A percentile compares a stretch with the other conserved stretches of the same genome.
phyloP scores from a whole-genome alignment of 1,140 invertebrate species.

The Drosophila ercepeae region DNA sequence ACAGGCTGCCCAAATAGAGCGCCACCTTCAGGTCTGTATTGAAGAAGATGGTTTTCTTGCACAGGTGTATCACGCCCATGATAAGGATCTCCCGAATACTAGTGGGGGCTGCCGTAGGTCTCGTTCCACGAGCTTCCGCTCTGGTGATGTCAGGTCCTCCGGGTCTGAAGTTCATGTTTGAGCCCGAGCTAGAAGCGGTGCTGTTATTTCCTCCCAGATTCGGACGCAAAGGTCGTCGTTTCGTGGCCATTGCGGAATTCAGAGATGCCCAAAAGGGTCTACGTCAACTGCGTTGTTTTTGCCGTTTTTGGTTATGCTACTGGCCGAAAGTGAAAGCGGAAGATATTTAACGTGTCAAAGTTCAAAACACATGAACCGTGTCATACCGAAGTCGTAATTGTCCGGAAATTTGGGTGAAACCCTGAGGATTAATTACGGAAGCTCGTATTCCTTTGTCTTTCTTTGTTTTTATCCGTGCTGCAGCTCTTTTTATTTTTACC shows the following conservation, averaged over 20 bases:
- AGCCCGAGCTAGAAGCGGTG: conserved; percentile 17
- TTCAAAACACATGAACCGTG: conserved; percentile 22
- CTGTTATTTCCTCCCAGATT: conserved; percentile 34
- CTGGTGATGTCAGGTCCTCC: conserved; percentile 71
- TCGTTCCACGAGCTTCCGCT: conserved; percentile 84
- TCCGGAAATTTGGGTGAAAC: conserved; percentile 2
- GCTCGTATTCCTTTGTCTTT: not conserved
- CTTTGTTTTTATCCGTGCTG: conserved; percentile 18
- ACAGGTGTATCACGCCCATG: conserved; percentile 93
- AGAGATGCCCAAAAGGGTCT: conserved; percentile 1
- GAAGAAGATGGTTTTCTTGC: conserved; percentile 93
- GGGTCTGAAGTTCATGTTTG: conserved; percentile 82
- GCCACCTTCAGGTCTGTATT: conserved; percentile 94
- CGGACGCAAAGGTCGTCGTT: conserved; percentile 70
- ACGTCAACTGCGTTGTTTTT: conserved; percentile 34
- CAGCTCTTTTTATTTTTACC: conserved; percentile 22
- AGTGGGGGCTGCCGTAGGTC: conserved; percentile 91
- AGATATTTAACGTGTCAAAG: conserved; percentile 55
- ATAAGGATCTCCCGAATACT: conserved; percentile 92
- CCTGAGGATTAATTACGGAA: not conserved
- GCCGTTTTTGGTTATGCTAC: conserved; percentile 66
- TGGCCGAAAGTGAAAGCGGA: conserved; percentile 59
- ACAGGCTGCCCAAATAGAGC: conserved; percentile 91
- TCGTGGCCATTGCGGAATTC: conserved; percentile 67
- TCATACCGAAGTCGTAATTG: conserved; percentile 2